phyloP scores from a whole-genome alignment of 2,797 vertebrate genomes.

The Melanotaenia parkinsoni region DNA sequence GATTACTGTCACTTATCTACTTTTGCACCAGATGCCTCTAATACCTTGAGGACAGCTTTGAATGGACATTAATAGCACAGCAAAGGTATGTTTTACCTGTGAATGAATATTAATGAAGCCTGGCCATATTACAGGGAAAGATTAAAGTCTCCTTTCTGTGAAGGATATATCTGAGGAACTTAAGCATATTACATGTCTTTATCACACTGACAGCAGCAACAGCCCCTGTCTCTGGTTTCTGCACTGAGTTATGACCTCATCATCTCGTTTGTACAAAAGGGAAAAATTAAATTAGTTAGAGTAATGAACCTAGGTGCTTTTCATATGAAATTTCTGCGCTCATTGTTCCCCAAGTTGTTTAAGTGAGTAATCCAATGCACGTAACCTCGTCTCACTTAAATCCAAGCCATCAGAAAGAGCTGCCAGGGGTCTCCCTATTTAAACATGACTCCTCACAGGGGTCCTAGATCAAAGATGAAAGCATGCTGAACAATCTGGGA shows the following conservation, averaged over 20 bases:
- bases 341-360: conserved; percentile 78
- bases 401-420: conserved; percentile 60
- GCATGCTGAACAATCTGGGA: conserved; percentile 69
- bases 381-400: conserved; percentile 69
- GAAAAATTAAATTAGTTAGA: conserved; percentile 84
- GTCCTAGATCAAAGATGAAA: conserved; percentile 76
- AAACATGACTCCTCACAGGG: conserved; percentile 68
- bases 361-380: conserved; percentile 75
- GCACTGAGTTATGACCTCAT: conserved; percentile 82
- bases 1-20: conserved; percentile 23
- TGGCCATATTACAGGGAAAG: conserved; percentile 60
- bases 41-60: conserved; percentile 32
- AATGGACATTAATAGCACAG: conserved; percentile 47
- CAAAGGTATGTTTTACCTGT: conserved; percentile 49
- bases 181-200: conserved; percentile 82
- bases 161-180: conserved; percentile 79
- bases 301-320: conserved; percentile 82
- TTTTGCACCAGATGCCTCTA: conserved; percentile 18
- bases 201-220: conserved; percentile 76
- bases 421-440: conserved; percentile 69
- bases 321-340: conserved; percentile 67
- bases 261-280: conserved; percentile 81
- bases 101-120: conserved; percentile 65
- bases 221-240: conserved; percentile 73
- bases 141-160: conserved; percentile 69